Base-by-base conservation (phyloP, 2,113 vertebrate genomes). In the Cardinalis cardinalis region DNA sequence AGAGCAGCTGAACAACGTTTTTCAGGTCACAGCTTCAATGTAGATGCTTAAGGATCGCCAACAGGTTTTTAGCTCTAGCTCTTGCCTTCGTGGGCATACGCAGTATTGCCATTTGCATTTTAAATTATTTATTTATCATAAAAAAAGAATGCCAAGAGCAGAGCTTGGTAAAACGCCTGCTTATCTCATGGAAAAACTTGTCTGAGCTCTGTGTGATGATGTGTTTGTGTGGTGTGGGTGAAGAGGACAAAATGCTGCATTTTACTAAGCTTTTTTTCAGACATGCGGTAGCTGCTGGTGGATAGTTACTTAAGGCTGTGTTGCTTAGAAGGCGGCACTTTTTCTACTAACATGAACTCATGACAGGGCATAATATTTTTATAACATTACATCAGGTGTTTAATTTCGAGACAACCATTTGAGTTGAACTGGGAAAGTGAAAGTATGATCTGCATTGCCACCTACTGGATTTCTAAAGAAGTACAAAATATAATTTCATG, bases 401-500 rank as follows among this genome's bases (percentile, higher is more conserved):
- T 59, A 26, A 74, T 75, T 87, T 69, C 73, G 53, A 61, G 43
- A 40, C 4, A 60, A 14, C 75, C 29, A 16, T 86, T 95, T 71
- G 56, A 88, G 29, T 65, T 4, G 75, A 82, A 17, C 26, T 34
- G 29, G 23, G 61, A 32, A 34, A 77, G 76, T 52, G 60, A 94
- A 94, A 95, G 21, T 52, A 48, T 66, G 79, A 80, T 88, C 96
- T 96, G 81, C 84, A 93, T 74, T 95, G 97, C 98, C 98, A 97
- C 90, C 97, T 98, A 81, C 96, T 98, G 98, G 97, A 72, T 31
- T 87, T 43, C 59, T 20, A 17, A 93, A 44, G 24, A 64, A 38
- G 20, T 51, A 11, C 52, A 70, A 70, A 59, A 28, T 31, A 18
- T 0, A 18, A 19, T 69, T 49, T 61, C 40, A 7, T 17, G 4